Conservation (phyloP, 1,140 invertebrate genomes). For the Brachionus manjavacas region DNA sequence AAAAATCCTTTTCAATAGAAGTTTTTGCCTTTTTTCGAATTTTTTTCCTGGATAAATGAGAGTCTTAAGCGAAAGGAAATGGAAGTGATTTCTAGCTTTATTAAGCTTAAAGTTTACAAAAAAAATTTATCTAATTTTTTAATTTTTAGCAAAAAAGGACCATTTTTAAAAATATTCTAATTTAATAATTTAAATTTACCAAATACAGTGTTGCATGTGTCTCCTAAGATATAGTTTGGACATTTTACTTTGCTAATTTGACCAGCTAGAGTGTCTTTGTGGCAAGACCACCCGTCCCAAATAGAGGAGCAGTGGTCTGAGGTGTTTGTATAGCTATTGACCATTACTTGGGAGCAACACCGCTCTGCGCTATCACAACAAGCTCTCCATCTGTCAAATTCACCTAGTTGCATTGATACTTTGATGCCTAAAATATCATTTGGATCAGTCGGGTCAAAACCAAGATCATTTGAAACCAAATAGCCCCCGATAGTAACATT, state of each 20-base stretch:
- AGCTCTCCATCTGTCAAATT: constrained; percentile 27
- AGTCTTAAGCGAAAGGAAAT: too few species aligned
- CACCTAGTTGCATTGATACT: background rate
- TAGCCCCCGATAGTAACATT: background rate
- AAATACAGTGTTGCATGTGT: background rate
- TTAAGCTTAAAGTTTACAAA: too few species aligned
- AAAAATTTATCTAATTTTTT: too few species aligned
- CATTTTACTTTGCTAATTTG: constrained; percentile 35
- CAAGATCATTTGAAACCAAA: background rate
- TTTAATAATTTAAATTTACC: background rate
- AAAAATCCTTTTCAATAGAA: too few species aligned
- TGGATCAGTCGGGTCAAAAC: background rate
- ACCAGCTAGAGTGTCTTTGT: background rate
- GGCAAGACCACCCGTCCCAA: constrained; percentile 41
- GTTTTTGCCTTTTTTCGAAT: too few species aligned
- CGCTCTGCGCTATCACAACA: constrained; percentile 10
- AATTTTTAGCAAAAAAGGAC: too few species aligned
- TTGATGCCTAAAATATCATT: background rate
- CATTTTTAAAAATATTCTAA: background rate
- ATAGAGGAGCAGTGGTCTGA: background rate
- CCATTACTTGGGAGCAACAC: constrained; percentile 10
- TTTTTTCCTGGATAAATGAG: too few species aligned
- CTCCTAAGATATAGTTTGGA: background rate
- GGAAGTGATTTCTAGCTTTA: too few species aligned
- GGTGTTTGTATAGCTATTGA: background rate